phyloP scores from a whole-genome alignment of 2,113 vertebrate species.

The Brienomyrus brachyistius region DNA sequence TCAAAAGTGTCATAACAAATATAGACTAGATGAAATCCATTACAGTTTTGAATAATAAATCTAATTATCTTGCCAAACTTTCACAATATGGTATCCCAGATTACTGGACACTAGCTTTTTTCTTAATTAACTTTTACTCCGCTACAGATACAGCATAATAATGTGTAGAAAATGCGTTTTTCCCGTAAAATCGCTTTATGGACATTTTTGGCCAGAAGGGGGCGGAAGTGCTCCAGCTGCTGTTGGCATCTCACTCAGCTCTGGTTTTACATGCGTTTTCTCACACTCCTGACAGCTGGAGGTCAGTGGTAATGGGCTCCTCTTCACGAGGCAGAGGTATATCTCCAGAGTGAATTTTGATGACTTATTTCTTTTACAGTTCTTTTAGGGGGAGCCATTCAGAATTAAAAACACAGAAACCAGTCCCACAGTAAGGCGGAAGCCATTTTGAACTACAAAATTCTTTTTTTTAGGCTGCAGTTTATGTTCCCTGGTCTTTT shows the following conservation, averaged over 20 bases:
- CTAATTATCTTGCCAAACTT: not conserved
- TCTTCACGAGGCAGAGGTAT: not conserved
- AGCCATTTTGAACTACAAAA: not conserved
- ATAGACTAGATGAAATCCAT: not conserved
- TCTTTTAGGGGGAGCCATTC: not conserved
- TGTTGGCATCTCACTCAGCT: not conserved
- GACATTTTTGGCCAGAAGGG: not conserved
- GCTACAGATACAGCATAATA: not conserved
- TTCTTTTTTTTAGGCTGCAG: not conserved
- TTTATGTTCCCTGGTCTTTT: not conserved
- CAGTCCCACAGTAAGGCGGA: not conserved
- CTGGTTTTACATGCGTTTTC: not conserved
- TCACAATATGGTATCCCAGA: not conserved
- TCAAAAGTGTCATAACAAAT: not conserved
- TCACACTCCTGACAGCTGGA: not conserved
- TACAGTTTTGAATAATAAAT: not conserved
- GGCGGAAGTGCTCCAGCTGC: not conserved
- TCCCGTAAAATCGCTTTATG: not conserved
- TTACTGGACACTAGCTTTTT: not conserved
- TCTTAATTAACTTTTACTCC: not conserved
- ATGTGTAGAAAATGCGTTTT: not conserved
- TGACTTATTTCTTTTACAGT: not conserved
- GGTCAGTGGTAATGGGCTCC: not conserved
- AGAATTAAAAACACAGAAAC: not conserved
- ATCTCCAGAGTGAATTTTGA: not conserved